Evolutionary conservation across 2,113 vertebrate species (phyloP).

Genomic region (Phoxinus phoxinus): DNA sequence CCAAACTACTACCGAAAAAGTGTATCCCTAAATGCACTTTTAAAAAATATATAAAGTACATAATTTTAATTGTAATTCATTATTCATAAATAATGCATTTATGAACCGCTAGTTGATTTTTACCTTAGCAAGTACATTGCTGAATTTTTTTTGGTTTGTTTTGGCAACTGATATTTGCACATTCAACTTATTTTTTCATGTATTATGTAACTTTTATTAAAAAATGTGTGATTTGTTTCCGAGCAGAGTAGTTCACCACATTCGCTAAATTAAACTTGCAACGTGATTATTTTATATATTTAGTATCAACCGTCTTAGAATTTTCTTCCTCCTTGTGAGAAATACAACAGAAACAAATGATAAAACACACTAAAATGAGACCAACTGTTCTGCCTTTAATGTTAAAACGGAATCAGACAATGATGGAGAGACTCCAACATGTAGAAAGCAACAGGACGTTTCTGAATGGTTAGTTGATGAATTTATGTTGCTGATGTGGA

Average conservation of each 20-base stretch:
- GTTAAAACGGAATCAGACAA: too few species aligned
- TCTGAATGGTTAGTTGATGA: too few species aligned
- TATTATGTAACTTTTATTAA: not conserved
- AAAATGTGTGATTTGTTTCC: not conserved
- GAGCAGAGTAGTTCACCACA: not conserved
- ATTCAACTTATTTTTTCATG: not conserved
- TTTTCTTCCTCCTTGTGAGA: not conserved
- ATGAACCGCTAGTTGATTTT: not conserved
- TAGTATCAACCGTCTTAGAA: not conserved
- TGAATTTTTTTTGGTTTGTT: slow-evolving; percentile 47
- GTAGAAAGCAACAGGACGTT: too few species aligned
- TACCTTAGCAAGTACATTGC: not conserved
- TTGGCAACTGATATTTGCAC: slow-evolving; percentile 58
- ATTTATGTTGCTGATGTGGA: too few species aligned
- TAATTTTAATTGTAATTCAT: not conserved
- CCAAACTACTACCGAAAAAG: too few species aligned
- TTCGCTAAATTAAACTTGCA: not conserved
- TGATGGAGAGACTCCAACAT: too few species aligned
- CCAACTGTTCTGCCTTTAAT: too few species aligned
- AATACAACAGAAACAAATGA: not conserved
- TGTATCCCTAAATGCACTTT: too few species aligned
- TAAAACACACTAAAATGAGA: too few species aligned
- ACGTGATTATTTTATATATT: too few species aligned
- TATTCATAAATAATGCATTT: not conserved
- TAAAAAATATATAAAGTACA: too few species aligned